These are phyloP conservation scores for Halocaridina rubra DNA, from an alignment of 2,888 invertebrate genomes.

Conservation along the genomic window DNA sequence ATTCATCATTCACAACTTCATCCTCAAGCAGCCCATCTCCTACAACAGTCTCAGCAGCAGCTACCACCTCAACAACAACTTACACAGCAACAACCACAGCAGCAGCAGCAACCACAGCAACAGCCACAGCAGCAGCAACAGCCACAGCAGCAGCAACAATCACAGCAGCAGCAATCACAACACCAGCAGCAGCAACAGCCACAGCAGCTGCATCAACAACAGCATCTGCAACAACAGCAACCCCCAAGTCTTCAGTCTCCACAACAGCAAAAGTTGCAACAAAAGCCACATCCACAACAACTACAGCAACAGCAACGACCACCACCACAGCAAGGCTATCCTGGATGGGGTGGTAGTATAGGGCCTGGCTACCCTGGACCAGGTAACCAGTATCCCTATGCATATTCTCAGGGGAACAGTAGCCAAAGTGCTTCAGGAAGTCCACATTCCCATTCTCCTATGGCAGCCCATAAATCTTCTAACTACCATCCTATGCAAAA, in stretches of 20 bases:
- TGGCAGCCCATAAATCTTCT: slow-evolving; percentile 41
- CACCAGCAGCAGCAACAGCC: background rate
- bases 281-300: background rate
- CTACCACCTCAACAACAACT: background rate
- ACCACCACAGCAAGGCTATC: slow-evolving; percentile 7
- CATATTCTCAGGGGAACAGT: slow-evolving; percentile 42
- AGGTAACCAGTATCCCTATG: slow-evolving; percentile 38
- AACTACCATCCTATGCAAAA: slow-evolving; percentile 50
- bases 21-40: no score
- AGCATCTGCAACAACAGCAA: background rate
- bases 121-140: slow-evolving; percentile 26
- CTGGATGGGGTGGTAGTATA: slow-evolving; percentile 26
- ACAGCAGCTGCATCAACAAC: background rate
- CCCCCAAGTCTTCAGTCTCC: background rate
- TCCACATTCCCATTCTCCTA: slow-evolving; percentile 28
- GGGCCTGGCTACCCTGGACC: slow-evolving; percentile 48
- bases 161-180: background rate
- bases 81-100: background rate
- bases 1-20: background rate
- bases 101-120: background rate
- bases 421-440: slow-evolving; percentile 25
- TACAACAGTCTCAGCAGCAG: background rate
- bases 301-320: background rate
- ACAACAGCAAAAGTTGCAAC: background rate
- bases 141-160: background rate